Evolutionary conservation across 2,797 vertebrate species (phyloP), one percentile per base, ranked within the genome.

Genomic region (Jordanella pulchra): DNA sequence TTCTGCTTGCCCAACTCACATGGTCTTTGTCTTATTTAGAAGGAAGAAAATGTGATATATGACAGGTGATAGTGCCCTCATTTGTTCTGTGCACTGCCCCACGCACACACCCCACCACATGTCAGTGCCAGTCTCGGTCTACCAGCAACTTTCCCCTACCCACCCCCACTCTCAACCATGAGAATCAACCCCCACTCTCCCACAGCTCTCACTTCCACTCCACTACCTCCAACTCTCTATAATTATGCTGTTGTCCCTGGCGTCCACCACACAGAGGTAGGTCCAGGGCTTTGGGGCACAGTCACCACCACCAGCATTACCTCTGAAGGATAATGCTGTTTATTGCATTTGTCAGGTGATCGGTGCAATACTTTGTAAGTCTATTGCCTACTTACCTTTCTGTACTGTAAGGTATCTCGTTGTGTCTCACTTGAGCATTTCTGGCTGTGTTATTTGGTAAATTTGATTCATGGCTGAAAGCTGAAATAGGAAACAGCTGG

Each of bases 341-440:
- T 93, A 95, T 93, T 92, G 91, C 92, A 90, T 93, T 92, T 94
- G 94, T 93, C 94, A 94, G 92, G 91, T 86, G 86, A 88, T 90
- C 78, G 75, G 86, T 75, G 87, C 90, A 91, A 93, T 92, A 89
- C 92, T 92, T 93, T 93, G 92, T 93, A 93, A 94, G 92, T 93
- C 92, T 92, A 93, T 93, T 89, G 92, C 82, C 91, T 92, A 91
- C 89, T 94, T 93, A 93, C 89, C 89, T 89, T 84, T 79, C 83
- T 87, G 90, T 86, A 93, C 90, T 90, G 90, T 90, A 92, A 93
- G 90, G 86, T 77, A 84, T 83, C 87, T 84, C 89, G 89, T 92
- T 91, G 92, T 89, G 85, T 82, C 86, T 91, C 87, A 81, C 90
- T 89, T 85, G 84, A 89, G 84, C 76, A 86, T 89, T 91, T 92